Base-by-base conservation (phyloP, 2,888 invertebrate species). In the Aricia artaxerxes region DNA sequence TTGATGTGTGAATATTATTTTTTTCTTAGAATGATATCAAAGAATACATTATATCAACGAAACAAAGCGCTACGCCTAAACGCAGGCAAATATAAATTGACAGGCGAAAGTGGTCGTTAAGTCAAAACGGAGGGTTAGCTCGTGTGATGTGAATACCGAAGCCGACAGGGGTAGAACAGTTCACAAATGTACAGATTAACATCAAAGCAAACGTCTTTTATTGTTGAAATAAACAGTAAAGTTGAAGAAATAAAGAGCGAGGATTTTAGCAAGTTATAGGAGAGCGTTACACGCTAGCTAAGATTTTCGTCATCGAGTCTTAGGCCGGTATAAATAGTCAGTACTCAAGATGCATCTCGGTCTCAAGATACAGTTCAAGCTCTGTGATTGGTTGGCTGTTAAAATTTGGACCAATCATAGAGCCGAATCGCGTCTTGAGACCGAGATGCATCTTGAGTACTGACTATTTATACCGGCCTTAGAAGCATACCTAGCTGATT, bases 51-150 rank as follows among this genome's bases (percentile, higher is more conserved):
- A 24, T 64, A 61, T 64, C 64, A 3, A 31, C 64, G 64, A 64
- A 64, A 64, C 64, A 64, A 16, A 24, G 49, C 75, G 75, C 13
- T 44, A 87, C 88, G 86, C 86, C 86, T 86, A 88, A 90, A 88
- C 90, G 89, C 90, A 93, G 87, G 92, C 93, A 93, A 94, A 93
- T 93, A 90, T 86, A 89, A 92, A 93, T 89, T 93, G 94, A 93
- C 94, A 92, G 91, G 86, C 86, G 86, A 90, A 92, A 92, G 92
- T 91, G 90, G 91, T 92, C 90, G 91, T 93, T 92, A 91, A 88
- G 83, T 88, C 83, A 85, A 86, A 88, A 85, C 86, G 89, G 85
- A 88, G 92, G 91, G 87, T 84, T 88, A 84, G 81, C 86, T 85
- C 83, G 84, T 92, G 93, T 93, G 93, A 92, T 87, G 87, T 90